These are phyloP conservation scores for Lophotriccus pileatus DNA, from an alignment of 2,797 vertebrate genomes.

Conservation along the genomic window DNA sequence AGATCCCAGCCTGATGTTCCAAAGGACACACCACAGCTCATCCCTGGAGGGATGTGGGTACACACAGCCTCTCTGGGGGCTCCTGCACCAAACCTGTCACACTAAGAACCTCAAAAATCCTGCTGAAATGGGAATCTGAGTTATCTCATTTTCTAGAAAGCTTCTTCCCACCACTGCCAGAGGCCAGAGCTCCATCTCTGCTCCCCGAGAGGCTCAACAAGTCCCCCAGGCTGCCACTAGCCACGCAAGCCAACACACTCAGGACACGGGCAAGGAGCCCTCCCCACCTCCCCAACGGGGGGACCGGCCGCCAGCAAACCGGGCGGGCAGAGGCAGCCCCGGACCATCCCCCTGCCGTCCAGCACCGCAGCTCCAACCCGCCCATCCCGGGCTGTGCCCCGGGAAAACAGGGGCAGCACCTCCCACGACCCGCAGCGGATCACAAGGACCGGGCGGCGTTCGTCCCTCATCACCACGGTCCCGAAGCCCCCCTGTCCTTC, in stretches of 20 bases:
- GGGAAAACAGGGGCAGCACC: background rate
- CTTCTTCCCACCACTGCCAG: background rate
- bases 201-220: background rate
- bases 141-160: rapidly evolving
- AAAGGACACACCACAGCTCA: rapidly evolving
- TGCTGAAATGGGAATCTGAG: rapidly evolving
- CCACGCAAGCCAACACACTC: rapidly evolving
- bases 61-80: rapidly evolving
- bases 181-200: background rate
- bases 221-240: background rate
- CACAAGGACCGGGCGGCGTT: rapidly evolving
- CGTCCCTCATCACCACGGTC: rapidly evolving
- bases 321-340: rapidly evolving
- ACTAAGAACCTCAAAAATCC: rapidly evolving
- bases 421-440: background rate
- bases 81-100: rapidly evolving
- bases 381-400: rapidly evolving
- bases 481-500: background rate
- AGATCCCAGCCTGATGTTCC: background rate
- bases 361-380: background rate
- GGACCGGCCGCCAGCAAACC: background rate
- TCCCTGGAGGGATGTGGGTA: rapidly evolving
- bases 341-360: background rate
- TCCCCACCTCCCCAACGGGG: rapidly evolving
- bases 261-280: rapidly evolving